A percentile compares a stretch with the other conserved stretches of the same genome.
These are phyloP conservation scores for Epirrhoe alternata DNA, from an alignment of 2,888 invertebrate genomes.

Conservation along the genomic window DNA sequence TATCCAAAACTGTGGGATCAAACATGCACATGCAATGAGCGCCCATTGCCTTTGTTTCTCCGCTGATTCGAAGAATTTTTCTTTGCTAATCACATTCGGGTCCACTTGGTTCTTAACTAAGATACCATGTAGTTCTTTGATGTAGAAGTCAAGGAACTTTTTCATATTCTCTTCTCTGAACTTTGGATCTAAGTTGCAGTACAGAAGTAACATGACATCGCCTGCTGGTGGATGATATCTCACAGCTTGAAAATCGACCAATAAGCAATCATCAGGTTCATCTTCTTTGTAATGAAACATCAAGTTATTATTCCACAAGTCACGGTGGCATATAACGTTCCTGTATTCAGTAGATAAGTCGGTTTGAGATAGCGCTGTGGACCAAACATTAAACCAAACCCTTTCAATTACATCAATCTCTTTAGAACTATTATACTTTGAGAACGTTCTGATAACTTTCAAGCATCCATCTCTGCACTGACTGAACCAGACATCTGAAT, in stretches of 20 bases:
- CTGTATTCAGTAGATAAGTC: conserved; percentile 63
- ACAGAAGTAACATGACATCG: conserved; percentile 85
- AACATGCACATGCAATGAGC: conserved; percentile 83
- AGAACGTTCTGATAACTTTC: conserved; percentile 63
- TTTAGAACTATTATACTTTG: conserved; percentile 59
- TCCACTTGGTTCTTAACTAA: conserved; percentile 68
- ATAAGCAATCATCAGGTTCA: conserved; percentile 82
- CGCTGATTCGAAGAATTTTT: conserved; percentile 74
- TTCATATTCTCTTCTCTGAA: conserved; percentile 79
- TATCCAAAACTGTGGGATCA: conserved; percentile 81
- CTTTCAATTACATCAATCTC: conserved; percentile 56
- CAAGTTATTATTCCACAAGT: conserved; percentile 87
- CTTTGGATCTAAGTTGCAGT: conserved; percentile 79
- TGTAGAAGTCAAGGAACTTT: conserved; percentile 84
- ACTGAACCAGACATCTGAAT: conserved; percentile 62
- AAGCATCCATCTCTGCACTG: conserved; percentile 72
- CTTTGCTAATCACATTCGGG: conserved; percentile 68
- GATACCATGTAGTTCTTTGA: conserved; percentile 72
- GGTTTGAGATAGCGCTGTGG: conserved; percentile 56
- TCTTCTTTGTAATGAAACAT: conserved; percentile 77
- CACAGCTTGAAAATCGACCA: conserved; percentile 89
- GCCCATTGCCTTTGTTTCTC: conserved; percentile 82
- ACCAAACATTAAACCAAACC: conserved; percentile 66
- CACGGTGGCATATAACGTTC: conserved; percentile 86
- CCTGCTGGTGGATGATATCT: conserved; percentile 88